These are phyloP conservation scores for Octomys mimax DNA, from an alignment of 2,797 vertebrate genomes.

Conservation along the genomic window DNA sequence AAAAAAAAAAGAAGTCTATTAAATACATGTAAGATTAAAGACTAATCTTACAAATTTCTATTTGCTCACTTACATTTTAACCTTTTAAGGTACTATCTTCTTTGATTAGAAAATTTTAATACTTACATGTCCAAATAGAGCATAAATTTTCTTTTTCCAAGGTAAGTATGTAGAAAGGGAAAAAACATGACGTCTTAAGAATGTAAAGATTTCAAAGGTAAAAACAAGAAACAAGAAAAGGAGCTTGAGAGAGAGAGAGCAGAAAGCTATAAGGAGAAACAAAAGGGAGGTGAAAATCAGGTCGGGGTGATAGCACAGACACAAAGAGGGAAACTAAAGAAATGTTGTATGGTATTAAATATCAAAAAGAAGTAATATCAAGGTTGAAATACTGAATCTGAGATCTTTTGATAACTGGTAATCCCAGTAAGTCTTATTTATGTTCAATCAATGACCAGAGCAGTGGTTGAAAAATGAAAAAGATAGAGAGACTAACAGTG, in stretches of 20 bases:
- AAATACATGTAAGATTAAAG: not conserved
- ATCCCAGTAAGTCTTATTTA: not conserved
- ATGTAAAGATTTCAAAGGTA: not conserved
- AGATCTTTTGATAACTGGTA: not conserved
- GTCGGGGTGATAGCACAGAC: not conserved
- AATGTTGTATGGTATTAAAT: not conserved
- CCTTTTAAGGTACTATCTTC: not conserved
- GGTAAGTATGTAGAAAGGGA: not conserved
- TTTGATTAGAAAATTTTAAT: not conserved
- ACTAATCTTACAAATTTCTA: conserved; percentile 14
- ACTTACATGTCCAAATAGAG: not conserved
- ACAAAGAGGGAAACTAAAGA: not conserved
- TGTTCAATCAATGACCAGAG: not conserved
- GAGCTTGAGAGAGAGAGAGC: not conserved
- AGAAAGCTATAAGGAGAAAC: not conserved
- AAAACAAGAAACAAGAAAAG: not conserved
- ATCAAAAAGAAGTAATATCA: not conserved
- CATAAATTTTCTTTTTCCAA: not conserved
- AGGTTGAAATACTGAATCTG: not conserved
- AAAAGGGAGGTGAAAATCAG: not conserved
- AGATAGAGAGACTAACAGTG: not conserved
- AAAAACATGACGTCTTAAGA: not conserved
- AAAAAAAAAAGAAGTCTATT: no score
- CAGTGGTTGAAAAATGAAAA: not conserved
- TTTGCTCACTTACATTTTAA: not conserved